Base-by-base conservation (phyloP, 1,140 invertebrate species). In the Diabrotica virgifera region DNA sequence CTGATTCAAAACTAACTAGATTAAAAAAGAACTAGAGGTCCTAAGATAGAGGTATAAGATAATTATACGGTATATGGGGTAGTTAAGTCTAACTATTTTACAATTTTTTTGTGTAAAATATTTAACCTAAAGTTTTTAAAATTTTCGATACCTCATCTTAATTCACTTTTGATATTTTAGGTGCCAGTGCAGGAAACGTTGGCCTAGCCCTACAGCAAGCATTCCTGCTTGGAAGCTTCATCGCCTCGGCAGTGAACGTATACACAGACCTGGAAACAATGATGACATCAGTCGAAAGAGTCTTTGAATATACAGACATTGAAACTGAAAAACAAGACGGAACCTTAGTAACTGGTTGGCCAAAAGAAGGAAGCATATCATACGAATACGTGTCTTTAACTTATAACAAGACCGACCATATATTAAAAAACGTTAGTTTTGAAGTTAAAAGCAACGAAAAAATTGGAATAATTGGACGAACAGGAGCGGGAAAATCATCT, bases 201-300 rank as follows among this genome's bases (percentile, higher is more conserved):
- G 87, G 87, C 52, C 72, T 89, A 52, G 82, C 83, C 7, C 81
- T 89, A 51, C 84, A 84, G n/a, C 87, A 87, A 71, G 64, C 54
- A 5, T 58, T 64, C 6, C 37, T 57, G 54, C 14, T 72, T 5
- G 52, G 59, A n/a, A 51, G 52, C 7, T 57, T 62, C 35, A 82
- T 88, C 66, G 86, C 89, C 76, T 88, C 84, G 84, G 85, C 82
- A 36, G 82, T 89, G 9, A 75, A 86, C 55, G 86, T 88, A 69
- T 84, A 83, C 36, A 90, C 93, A 0, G 89, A 93, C 73, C 78
- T 92, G 5, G 89, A 92, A 71, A 92, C 91, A 74, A 86, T 94
- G 76, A 95, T 95, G 91, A 94, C 91, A 1, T 92, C 86, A 24
- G 90, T 93, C 7, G 87, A 90, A 71, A 75, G 87, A 58, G 80